Evolutionary conservation across 2,888 invertebrate species (phyloP).

Genomic region (Saturnia japonica): DNA sequence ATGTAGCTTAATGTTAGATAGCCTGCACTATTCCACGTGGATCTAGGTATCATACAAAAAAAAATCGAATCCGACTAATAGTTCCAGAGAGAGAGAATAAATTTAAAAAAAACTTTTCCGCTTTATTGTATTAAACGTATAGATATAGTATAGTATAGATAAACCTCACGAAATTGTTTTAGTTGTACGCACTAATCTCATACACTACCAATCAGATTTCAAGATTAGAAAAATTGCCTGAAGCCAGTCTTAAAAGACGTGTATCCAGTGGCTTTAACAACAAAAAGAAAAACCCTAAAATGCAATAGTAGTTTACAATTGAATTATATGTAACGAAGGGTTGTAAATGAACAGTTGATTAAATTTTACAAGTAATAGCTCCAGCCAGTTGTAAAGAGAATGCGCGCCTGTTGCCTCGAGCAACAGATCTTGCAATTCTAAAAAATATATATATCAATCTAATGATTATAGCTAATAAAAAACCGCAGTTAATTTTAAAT

Average conservation of each 20-base stretch:
- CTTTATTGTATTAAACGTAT: too few relatives aligned
- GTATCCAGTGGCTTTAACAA: neutral
- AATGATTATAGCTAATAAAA: neutral
- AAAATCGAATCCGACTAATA: too few relatives aligned
- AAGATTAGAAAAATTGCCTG: too few relatives aligned
- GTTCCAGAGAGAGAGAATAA: too few relatives aligned
- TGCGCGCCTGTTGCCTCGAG: neutral
- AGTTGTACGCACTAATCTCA: too few relatives aligned
- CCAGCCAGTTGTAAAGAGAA: conserved; percentile 32
- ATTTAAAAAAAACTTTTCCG: too few relatives aligned
- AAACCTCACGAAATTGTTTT: too few relatives aligned
- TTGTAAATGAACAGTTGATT: conserved; percentile 45
- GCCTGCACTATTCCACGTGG: too few relatives aligned
- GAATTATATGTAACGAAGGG: conserved; percentile 37
- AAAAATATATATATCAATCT: neutral
- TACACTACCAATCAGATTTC: too few relatives aligned
- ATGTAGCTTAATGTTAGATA: too few relatives aligned
- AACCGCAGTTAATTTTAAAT: neutral
- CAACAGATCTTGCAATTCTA: conserved; percentile 15
- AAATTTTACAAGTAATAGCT: conserved; percentile 42
- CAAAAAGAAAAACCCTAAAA: conserved; percentile 20
- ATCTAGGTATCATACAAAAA: too few relatives aligned
- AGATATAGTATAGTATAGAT: too few relatives aligned
- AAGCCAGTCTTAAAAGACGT: neutral
- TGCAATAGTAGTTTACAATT: conserved; percentile 26